Evolutionary conservation across 2,888 invertebrate species (phyloP), one percentile per base, ranked within the genome.

Genomic region (Entomobrya proxima): DNA sequence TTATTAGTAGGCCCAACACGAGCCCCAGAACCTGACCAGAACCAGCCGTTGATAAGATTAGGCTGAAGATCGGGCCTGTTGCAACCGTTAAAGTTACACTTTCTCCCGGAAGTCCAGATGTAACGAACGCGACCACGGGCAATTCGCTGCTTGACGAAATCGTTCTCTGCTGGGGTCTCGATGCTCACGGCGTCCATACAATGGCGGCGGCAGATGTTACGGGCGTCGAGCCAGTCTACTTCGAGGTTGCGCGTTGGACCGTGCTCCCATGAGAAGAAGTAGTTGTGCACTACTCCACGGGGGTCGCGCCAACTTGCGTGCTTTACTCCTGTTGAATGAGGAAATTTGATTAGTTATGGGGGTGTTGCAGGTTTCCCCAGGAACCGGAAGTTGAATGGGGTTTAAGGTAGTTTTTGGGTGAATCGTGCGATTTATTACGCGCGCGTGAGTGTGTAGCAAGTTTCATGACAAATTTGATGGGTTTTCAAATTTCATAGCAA

Each of bases 81-180:
- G 89, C 97, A 97, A 86, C 97, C 97, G 92, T 96, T 96, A 94
- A 97, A 97, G 93, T 97, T 97, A 91, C 97, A 97, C 85, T 97
- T 94, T 90, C 97, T 95, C 77, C 97, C 97, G 5, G 96, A 96
- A 15, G 97, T 97, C 97, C 97, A 97, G 91, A 97, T 97, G 93
- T 97, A 97, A 2, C 96, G 96, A 40, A 96, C 94, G 94, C 89
- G 89, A 35, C 89, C 90, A 24, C 88, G 86, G 4, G 95, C 94
- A 89, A 97, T 94, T 91, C 96, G 95, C 92, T 97, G 96, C 92
- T 97, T 97, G 92, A 97, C 95, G 91, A 97, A 94, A 92, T 97
- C 96, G 92, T 97, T 97, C 92, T 97, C 96, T 92, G 96, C 96
- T 92, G 97, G 96, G 13, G 96, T 95, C 92, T 97, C 97, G 92